Evolutionary conservation across 1,140 invertebrate genomes (phyloP), one percentile per base, ranked within the genome.

Genomic region (Brachionus sp.): DNA sequence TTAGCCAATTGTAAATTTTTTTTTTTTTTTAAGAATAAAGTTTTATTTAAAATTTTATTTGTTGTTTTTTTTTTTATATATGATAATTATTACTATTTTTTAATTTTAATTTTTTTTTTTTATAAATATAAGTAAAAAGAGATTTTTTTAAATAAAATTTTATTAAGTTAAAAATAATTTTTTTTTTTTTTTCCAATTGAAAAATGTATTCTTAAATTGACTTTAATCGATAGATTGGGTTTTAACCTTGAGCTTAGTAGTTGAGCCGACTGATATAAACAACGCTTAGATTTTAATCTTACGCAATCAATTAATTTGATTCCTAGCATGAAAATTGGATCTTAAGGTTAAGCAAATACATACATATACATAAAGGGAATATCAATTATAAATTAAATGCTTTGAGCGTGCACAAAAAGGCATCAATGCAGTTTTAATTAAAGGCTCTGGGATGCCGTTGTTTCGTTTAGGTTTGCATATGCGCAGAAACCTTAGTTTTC

Each of bases 1-100:
- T 66, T 57, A 57, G 50, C 50, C 50, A 66, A 66, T 66, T 66
- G 33, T 33, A 66, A 66, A 66, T 33, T 66, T 66, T 66, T 66
- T 66, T 66, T 66, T 35, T 66, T 25, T 66, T 57, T 57, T 2
- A 16, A 57, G 13, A 66, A 66, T 33, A 33, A 33, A 33, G 64
- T 66, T 66, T 33, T 70, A 39, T 70, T 70, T 70, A 70, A 70
- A 37, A 19, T 37, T 70, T 37, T 39, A 66, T 66, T 37, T 39
- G 37, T 70, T 70, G 33, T 70, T 39, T 70, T 70, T n/a, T 70
- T 9, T 19, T 37, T 39, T 39, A 5, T 2, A 39, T 70, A n/a
- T 57, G 12, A 57, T 7, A 57, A 57, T 16, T 19, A 37, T 37
- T 19, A 16, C 13, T 19, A 16, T 16, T 39, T 6, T 16, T 39